Evolutionary conservation across 2,113 vertebrate species (phyloP), one percentile per base, ranked within the genome.

Genomic region (Leptobrachium ailaonicum): DNA sequence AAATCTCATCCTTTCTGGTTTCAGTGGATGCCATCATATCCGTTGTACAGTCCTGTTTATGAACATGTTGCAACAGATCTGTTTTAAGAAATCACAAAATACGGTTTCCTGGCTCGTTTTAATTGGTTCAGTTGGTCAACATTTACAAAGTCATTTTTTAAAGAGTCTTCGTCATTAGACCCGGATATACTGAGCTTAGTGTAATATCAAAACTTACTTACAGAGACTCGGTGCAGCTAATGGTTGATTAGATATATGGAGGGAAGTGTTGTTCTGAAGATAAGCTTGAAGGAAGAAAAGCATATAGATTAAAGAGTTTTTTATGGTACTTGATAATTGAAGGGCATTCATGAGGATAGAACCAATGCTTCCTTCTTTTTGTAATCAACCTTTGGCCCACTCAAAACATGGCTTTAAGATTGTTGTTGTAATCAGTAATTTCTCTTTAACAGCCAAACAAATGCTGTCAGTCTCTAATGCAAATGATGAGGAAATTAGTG

Each of bases 261-360:
- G 68, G 69, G 69, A 79, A 79, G 63, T 66, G 42, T 58, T 66
- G 44, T 8, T 6, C 44, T 71, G 44, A 44, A 64, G 77, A 72
- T 79, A 72, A 79, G 44, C 54, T 6, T 9, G 9, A n/a, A 62
- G 66, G 76, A 50, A 64, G 62, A 45, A 8, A 50, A 50, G 44
- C 68, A 60, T 10, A 9, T 54, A 56, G 32, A 47, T 67, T 9
- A 41, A 12, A n/a, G 13, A 63, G 8, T 42, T 79, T 72, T 79
- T 12, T 44, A 12, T 11, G 64, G 10, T 53, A 44, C 47, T 44
- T 58, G 70, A 67, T 41, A 67, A 80, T 73, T 14, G 70, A 20
- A 56, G 69, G 20, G 41, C 41, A 32, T 73, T 80, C 62, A 63
- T n/a, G 62, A 60, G 63, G 47, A 80, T 32, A 45, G 54, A 14